Percentiles rank a stretch among this genome's conserved stretches.
These are phyloP conservation scores for Dicyrtoma fusca DNA, from an alignment of 2,888 invertebrate genomes.

Conservation along the genomic window DNA sequence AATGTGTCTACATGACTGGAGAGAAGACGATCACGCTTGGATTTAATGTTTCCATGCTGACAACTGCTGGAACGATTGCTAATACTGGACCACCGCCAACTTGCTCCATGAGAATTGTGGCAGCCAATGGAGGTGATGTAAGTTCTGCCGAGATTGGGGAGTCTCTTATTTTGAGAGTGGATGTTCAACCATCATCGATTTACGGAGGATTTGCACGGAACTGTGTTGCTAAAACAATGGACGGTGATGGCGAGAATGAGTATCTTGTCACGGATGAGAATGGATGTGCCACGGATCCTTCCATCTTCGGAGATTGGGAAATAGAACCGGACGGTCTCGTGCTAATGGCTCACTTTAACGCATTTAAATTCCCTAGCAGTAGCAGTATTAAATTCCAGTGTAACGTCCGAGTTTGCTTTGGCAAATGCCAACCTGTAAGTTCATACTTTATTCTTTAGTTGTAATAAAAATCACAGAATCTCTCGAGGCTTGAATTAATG, in stretches of 20 bases:
- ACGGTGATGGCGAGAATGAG: constrained; percentile 81
- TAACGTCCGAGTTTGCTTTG: constrained; percentile 92
- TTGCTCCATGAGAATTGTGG: constrained; percentile 88
- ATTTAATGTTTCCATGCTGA: constrained; percentile 93
- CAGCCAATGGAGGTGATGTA: constrained; percentile 82
- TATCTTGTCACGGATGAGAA: constrained; percentile 92
- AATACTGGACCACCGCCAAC: constrained; percentile 93
- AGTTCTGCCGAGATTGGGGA: constrained; percentile 91
- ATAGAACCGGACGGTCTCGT: constrained; percentile 83
- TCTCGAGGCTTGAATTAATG: too few species aligned
- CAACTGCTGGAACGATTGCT: constrained; percentile 91
- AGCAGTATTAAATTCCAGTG: constrained; percentile 94
- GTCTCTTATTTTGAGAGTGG: constrained; percentile 81
- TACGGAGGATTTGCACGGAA: constrained; percentile 93
- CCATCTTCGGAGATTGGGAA: constrained; percentile 92
- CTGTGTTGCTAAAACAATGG: constrained; percentile 88
- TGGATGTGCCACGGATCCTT: constrained; percentile 89
- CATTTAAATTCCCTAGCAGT: constrained; percentile 92
- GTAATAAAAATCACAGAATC: too few species aligned
- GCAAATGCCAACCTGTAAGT: constrained; percentile 89
- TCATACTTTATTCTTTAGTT: too few species aligned
- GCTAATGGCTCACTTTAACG: constrained; percentile 84
- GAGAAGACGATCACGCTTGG: constrained; percentile 90
- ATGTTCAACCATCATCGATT: constrained; percentile 80
- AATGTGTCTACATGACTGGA: constrained; percentile 92